Evolutionary conservation across 2,888 invertebrate species (phyloP).

Genomic region (Leptinotarsa rubiginosa): DNA sequence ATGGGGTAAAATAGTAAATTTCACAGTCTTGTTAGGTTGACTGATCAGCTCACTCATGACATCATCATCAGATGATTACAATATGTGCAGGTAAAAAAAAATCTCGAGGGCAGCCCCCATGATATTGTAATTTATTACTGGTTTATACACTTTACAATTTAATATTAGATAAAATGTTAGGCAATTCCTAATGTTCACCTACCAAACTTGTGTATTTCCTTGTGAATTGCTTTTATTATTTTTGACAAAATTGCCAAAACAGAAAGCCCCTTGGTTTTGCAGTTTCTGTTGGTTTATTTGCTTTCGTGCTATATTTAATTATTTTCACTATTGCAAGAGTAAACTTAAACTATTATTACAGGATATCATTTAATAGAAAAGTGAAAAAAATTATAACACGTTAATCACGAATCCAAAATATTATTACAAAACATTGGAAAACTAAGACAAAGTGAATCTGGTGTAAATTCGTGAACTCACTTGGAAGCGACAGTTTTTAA

Average conservation of each 20-base stretch:
- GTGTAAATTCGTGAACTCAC: slow-evolving; percentile 8
- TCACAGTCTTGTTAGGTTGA: not conserved
- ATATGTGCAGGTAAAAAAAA: slow-evolving; percentile 3
- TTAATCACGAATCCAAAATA: slow-evolving; percentile 1
- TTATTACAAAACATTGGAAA: slow-evolving; percentile 1
- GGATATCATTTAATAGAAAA: not conserved
- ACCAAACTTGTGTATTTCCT: not conserved
- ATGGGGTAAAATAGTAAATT: not conserved
- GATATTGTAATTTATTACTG: slow-evolving; percentile 8
- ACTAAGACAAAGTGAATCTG: slow-evolving; percentile 6
- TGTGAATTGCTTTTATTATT: not conserved
- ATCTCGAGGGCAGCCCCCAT: not conserved
- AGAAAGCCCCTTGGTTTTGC: not conserved
- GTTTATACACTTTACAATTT: not conserved
- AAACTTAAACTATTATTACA: not conserved
- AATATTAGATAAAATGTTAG: slow-evolving; percentile 1
- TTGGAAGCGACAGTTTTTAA: slow-evolving; percentile 1
- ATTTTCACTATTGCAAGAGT: not conserved
- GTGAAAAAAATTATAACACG: not conserved
- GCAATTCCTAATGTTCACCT: not conserved
- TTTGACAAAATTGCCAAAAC: not conserved
- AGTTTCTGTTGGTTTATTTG: no score
- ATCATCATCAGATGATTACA: slow-evolving; percentile 4
- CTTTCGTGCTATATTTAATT: not conserved
- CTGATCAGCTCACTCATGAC: not conserved